phyloP scores from a whole-genome alignment of 2,113 vertebrate genomes.

The Turdus rufiventris region DNA sequence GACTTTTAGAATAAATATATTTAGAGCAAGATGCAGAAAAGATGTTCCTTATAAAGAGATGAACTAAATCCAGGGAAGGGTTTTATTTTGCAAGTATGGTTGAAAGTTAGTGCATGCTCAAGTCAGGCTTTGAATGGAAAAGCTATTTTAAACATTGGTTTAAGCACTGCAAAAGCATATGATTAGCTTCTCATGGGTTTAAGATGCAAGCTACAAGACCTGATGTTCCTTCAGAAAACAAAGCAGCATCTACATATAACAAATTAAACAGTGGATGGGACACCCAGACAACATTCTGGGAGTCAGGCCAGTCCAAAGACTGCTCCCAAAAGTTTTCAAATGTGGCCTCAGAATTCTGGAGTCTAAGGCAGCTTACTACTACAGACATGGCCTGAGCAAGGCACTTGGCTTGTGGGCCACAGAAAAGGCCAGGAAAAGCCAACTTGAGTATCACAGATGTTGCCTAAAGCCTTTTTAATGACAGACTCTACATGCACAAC shows the following conservation, averaged over 20 bases:
- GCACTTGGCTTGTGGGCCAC: neutral
- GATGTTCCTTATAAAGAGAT: neutral
- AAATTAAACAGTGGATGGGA: neutral
- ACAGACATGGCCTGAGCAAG: neutral
- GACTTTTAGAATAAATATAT: neutral
- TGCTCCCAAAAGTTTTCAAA: neutral
- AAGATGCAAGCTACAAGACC: neutral
- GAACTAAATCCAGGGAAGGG: neutral
- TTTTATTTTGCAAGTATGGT: neutral
- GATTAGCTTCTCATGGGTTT: slow-evolving; percentile 14
- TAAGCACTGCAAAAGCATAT: slow-evolving; percentile 29
- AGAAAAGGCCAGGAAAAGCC: neutral
- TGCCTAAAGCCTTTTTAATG: neutral
- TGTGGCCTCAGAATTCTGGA: neutral
- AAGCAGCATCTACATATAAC: neutral
- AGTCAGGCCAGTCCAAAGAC: neutral
- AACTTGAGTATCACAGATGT: neutral
- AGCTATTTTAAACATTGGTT: slow-evolving; percentile 14
- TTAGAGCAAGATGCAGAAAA: neutral
- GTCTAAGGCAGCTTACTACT: neutral
- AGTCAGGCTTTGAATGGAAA: neutral
- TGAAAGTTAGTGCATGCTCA: neutral
- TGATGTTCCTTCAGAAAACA: neutral
- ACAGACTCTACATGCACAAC: neutral
- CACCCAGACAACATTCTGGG: neutral